Evolutionary conservation across 2,797 vertebrate species (phyloP), one percentile per base, ranked within the genome.

Genomic region (Pygocentrus nattereri): DNA sequence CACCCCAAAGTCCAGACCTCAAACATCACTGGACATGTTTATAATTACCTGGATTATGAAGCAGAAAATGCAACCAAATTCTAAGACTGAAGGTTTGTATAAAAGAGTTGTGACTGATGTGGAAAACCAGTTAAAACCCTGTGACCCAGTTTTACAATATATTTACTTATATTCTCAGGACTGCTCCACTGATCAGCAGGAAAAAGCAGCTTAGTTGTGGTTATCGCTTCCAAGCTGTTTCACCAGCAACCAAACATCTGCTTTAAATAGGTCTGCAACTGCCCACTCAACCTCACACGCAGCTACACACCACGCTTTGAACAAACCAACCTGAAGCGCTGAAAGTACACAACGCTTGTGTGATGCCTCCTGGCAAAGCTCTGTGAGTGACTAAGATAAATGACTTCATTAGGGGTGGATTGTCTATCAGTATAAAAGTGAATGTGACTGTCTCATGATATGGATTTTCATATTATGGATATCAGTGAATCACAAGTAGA

Each of bases 221-320:
- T 38, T 78, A 50, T 16, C 49, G 65, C 59, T 71, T 27, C 47
- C 49, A 76, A 62, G 31, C 21, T 69, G 70, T 30, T 61, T 82
- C n/a, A 27, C 8, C 19, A 69, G n/a, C 50, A 2, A 10, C 18
- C 68, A 47, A 31, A 71, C 19, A 65, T 76, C 27, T n/a, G 64
- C 68, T 70, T 61, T 31, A 82, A 65, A 76, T n/a, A 61, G 67
- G 59, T 27, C 71, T 8, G n/a, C 34, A 50, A 38, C 38, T 49
- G 5, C 80, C 74, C 31, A 76, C 50, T 12, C 49, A 31, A 18
- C 25, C 21, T 31, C 61, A 54, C 38, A 50, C 4, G 15, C 30
- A 72, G 34, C 49, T 23, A 64, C 52, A 50, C 41, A 15, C n/a
- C 5, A 47, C 44, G 75, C 52, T 62, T 44, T n/a, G 8, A 65